Percentiles rank a stretch among this genome's conserved stretches.
Evolutionary conservation across 2,797 vertebrate genomes (phyloP).

Genomic region (Margarornis squamiger): DNA sequence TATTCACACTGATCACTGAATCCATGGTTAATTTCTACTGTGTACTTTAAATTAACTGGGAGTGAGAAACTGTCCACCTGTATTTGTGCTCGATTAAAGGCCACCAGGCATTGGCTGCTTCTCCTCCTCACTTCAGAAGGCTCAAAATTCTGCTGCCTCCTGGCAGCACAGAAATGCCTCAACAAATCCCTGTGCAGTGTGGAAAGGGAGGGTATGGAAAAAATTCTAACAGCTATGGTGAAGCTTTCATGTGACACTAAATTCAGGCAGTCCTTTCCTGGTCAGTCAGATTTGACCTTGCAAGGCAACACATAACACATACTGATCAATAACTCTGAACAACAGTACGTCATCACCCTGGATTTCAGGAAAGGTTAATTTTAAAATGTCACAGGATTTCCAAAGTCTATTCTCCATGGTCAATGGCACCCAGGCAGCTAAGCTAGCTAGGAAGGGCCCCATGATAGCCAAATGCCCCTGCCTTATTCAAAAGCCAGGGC

Average conservation of each 20-base stretch:
- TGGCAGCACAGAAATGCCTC: not conserved
- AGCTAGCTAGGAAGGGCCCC: not conserved
- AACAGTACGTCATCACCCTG: not conserved
- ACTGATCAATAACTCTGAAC: not conserved
- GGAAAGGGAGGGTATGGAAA: not conserved
- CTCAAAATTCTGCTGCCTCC: not conserved
- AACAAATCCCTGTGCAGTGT: not conserved
- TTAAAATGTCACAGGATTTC: not conserved
- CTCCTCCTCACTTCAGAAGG: not conserved
- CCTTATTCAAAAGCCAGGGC: not conserved
- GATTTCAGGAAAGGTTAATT: not conserved
- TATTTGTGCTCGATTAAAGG: not conserved
- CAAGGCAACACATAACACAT: not conserved
- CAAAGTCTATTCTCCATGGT: not conserved
- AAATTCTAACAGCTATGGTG: fast-evolving
- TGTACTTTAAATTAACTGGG: not conserved
- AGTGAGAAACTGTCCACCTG: not conserved
- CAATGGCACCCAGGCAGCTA: not conserved
- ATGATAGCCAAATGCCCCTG: not conserved
- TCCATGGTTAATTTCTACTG: not conserved
- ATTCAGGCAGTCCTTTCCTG: not conserved
- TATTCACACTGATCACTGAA: not conserved
- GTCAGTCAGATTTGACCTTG: not conserved
- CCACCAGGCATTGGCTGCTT: not conserved
- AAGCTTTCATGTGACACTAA: not conserved